Conservation (phyloP, 2,888 invertebrate species). For the Orchesella flavescens region DNA sequence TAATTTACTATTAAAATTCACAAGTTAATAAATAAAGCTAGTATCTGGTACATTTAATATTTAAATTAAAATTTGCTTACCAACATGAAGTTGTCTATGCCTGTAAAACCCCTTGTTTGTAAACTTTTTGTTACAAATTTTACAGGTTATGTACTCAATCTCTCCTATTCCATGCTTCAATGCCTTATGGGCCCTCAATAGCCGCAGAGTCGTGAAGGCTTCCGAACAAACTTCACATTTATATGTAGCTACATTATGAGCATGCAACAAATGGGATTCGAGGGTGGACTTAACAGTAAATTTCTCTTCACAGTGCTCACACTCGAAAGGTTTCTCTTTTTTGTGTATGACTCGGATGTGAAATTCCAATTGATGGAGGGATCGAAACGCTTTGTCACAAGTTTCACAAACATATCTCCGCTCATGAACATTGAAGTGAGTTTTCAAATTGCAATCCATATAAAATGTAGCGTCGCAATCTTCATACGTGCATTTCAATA, state of each 20-base stretch:
- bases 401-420: no score
- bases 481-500: no score
- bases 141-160: neutral
- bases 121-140: neutral
- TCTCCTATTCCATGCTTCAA: neutral
- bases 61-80: neutral
- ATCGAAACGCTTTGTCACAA: no score
- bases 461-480: no score
- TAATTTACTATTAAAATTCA: neutral
- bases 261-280: neutral
- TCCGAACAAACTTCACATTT: neutral
- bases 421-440: neutral
- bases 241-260: neutral
- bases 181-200: neutral
- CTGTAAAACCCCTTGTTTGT: neutral
- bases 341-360: neutral
- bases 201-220: neutral
- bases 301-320: no score
- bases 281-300: neutral
- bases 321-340: neutral
- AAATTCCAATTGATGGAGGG: no score
- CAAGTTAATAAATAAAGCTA: neutral
- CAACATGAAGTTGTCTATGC: neutral
- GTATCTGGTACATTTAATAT: neutral
- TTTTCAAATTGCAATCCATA: no score